Evolutionary conservation across 2,888 invertebrate genomes (phyloP).

Genomic region (Neria commutata): DNA sequence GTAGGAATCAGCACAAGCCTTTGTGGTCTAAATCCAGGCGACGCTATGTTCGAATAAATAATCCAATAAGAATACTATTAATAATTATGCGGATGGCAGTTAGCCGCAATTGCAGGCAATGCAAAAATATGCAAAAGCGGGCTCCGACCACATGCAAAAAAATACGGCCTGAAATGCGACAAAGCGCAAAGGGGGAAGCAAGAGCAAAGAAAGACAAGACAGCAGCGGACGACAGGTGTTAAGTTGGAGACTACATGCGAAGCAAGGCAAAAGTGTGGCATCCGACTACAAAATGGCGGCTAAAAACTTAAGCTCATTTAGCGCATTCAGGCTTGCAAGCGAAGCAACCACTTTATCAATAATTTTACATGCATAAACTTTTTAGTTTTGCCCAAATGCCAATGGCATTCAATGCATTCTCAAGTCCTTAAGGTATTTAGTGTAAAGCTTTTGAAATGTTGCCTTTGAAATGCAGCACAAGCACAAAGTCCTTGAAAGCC

Average conservation of each 20-base stretch:
- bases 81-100: slow-evolving; percentile 11
- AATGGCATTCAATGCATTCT: no score
- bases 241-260: no score
- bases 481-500: background rate
- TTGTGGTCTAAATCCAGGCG: slow-evolving; percentile 5
- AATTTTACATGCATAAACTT: no score
- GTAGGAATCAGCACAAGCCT: slow-evolving; percentile 6
- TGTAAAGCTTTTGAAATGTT: background rate
- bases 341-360: no score
- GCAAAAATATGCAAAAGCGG: background rate
- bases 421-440: no score
- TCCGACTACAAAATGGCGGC: no score
- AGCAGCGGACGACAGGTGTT: no score
- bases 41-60: slow-evolving; percentile 19
- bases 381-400: no score
- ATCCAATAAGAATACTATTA: slow-evolving; percentile 26
- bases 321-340: no score
- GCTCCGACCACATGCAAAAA: background rate
- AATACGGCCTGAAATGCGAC: background rate
- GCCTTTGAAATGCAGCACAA: background rate
- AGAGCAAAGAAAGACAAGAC: background rate
- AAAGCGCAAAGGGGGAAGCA: background rate
- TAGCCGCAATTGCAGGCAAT: background rate
- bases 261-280: no score
- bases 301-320: no score